Percentiles rank a stretch among this genome's conserved stretches.
Evolutionary conservation across 2,113 vertebrate species (phyloP).

Genomic region (Pseudorasbora parva): DNA sequence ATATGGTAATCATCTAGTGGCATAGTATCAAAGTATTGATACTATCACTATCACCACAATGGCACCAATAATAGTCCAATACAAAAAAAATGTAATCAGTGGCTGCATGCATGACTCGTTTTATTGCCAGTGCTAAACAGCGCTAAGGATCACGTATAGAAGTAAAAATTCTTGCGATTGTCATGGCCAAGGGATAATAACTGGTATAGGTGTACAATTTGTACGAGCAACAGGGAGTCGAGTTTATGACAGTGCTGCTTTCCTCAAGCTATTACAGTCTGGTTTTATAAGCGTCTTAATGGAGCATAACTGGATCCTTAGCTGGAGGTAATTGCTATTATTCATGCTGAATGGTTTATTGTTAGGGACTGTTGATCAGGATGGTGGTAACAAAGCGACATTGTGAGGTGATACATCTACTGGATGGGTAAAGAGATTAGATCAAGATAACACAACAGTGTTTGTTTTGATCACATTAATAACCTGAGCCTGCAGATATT

Average conservation of each 20-base stretch:
- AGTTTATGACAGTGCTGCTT: constrained; percentile 70
- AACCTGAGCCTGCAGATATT: neutral
- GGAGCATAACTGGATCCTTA: constrained; percentile 51
- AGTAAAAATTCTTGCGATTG: constrained; percentile 7
- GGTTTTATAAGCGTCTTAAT: constrained; percentile 65
- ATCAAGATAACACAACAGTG: neutral
- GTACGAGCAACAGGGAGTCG: constrained; percentile 64
- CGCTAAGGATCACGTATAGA: neutral
- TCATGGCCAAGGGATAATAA: constrained; percentile 54
- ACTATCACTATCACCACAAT: neutral
- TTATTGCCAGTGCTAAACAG: constrained; percentile 6
- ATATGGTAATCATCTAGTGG: neutral
- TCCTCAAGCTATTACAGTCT: constrained; percentile 63
- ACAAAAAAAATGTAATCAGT: neutral
- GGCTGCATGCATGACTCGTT: neutral
- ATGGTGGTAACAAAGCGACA: constrained; percentile 17
- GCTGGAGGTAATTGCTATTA: constrained; percentile 52
- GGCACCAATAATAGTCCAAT: neutral
- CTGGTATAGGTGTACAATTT: constrained; percentile 67
- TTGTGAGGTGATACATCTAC: neutral
- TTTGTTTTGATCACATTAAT: neutral
- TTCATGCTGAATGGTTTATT: constrained; percentile 42
- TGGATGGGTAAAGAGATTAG: constrained; percentile 10
- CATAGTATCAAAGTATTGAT: neutral
- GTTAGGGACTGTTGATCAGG: constrained; percentile 29